Evolutionary conservation across 1,140 invertebrate species (phyloP), one percentile per base, ranked within the genome.

Genomic region (Brachystomella parvula): DNA sequence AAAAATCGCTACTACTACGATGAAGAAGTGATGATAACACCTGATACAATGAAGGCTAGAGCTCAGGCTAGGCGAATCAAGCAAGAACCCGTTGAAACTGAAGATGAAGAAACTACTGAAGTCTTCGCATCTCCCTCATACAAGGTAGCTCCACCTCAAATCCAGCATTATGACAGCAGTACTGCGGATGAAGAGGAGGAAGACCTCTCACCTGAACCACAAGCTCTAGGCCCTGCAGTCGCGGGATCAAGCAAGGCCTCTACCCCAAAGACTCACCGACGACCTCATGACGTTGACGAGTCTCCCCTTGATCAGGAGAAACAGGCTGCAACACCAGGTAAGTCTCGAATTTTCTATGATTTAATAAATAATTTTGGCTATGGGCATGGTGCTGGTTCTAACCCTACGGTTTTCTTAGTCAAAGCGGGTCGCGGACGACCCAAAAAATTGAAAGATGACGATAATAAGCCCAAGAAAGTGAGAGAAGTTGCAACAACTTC

Each of bases 1-100:
- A 90, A 90, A 75, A 96, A 95, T 78, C 85, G 85, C 74, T 81
- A 93, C 56, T 94, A 94, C 77, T 94, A 87, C 79, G 92, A 94
- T 80, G 91, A 95, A 79, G 89, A 94, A 75, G 85, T 93, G 75
- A 87, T 94, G 44, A 93, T 89, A 78, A 82, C 83, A 57, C 87
- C 72, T 86, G 74, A 84, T 83, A 65, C 87, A n/a, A 61, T 28
- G 35, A 56, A 64, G 32, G 3, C 61, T 28, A 3, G 3, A 6
- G 12, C 12, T n/a, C 17, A 62, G n/a, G n/a, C 30, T 26, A 70
- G 61, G 60, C 63, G 63, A 49, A 53, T 71, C 0, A 73, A 73
- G 28, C n/a, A 31, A 3, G 70, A 71, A 24, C 57, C 66, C 0
- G 61, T 67, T 39, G 71, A 72, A 87, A 72, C 77, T 0, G 79